These are phyloP conservation scores for Himalopsyche kuldschensis DNA, from an alignment of 2,888 invertebrate species.

Conservation along the genomic window DNA sequence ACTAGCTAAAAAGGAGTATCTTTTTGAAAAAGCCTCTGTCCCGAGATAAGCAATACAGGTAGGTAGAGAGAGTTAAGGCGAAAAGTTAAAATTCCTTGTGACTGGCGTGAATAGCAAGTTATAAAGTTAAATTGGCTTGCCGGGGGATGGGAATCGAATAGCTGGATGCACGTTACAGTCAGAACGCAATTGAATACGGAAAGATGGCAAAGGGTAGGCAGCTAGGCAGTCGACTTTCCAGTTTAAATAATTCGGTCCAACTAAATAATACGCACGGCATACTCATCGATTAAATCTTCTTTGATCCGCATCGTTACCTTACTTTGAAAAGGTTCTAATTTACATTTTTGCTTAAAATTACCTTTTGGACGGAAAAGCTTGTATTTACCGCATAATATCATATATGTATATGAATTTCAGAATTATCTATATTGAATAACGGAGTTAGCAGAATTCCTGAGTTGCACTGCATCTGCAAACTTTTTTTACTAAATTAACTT, in stretches of 20 bases:
- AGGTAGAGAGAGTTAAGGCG: neutral
- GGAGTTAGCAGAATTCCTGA: too few species aligned
- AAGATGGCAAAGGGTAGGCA: too few species aligned
- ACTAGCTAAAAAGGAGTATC: neutral
- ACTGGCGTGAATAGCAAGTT: neutral
- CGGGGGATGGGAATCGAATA: neutral
- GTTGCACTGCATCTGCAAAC: too few species aligned
- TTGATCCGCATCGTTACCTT: neutral
- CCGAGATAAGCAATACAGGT: neutral
- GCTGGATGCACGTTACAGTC: neutral
- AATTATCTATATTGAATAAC: too few species aligned
- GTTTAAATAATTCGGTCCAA: too few species aligned
- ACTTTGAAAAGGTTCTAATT: too few species aligned
- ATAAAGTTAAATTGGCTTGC: neutral
- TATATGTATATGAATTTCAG: too few species aligned
- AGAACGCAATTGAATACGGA: neutral
- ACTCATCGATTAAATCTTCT: neutral
- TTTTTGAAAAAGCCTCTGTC: neutral
- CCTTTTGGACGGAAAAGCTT: too few species aligned
- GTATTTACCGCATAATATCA: too few species aligned
- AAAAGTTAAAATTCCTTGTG: neutral
- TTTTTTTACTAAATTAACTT: too few species aligned
- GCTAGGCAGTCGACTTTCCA: too few species aligned
- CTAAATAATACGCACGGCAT: neutral
- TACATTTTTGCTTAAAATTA: too few species aligned